Base-by-base conservation (phyloP, 2,113 vertebrate genomes). In the Andinoacara biseriatus region DNA sequence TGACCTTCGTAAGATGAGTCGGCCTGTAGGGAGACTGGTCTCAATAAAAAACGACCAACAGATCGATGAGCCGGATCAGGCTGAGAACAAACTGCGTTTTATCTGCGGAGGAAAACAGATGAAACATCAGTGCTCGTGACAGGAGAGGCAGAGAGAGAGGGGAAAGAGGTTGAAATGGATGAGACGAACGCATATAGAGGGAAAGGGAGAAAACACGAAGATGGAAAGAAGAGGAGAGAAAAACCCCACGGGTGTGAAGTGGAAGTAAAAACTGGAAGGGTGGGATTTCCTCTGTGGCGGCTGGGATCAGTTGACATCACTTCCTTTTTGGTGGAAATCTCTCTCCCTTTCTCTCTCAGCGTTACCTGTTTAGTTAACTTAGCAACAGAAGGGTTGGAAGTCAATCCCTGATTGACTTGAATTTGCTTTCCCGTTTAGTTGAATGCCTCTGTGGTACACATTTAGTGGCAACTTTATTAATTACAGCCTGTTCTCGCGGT, bases 261-360 rank as follows among this genome's bases (percentile, higher is more conserved):
- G 5, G 82, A 85, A 77, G 58, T 78, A n/a, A 81, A 31, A 72
- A 56, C 60, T 56, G 31, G 31, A 72, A 38, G 67, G 62, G 60
- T 59, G 80, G 81, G 89, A 82, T 86, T 87, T 90, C 83, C 90
- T 78, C 33, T 83, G 61, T 7, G 58, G 69, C 26, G 75, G 58
- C 72, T 59, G 15, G 74, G 43, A 86, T 78, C 49, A 80, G 62
- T 69, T 13, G 22, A 82, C 81, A 82, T 89, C 78, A 90, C 89
- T 91, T 90, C 87, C 90, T 78, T 38, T 80, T 46, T 54, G 24
- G 18, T 78, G 18, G 29, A 76, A 60, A 57, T 61, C 13, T 58
- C 49, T 57, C 49, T 26, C 24, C 31, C 10, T 33, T 24, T 60
- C 13, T 76, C 17, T 76, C 43, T 61, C 14, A 10, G 60, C 2